These are phyloP conservation scores for Agrotis segetum DNA, from an alignment of 2,888 invertebrate genomes.

Conservation along the genomic window DNA sequence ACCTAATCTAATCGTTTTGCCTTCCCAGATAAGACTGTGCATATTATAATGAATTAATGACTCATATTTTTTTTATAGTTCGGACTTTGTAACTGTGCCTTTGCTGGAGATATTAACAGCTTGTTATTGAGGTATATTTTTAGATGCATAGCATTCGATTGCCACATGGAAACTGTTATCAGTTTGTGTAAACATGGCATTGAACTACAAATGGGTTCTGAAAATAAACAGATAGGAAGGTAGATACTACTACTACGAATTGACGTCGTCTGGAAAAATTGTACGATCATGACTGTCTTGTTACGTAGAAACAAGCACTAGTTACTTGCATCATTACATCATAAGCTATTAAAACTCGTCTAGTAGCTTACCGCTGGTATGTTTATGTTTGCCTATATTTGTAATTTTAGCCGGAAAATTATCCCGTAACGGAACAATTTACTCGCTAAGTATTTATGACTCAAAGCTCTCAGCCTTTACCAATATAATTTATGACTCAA, in stretches of 20 bases:
- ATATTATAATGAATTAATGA: conserved; percentile 28
- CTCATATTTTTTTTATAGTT: conserved; percentile 33
- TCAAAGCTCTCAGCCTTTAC: not conserved
- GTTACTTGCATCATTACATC: conserved; percentile 49
- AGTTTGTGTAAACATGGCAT: conserved; percentile 38
- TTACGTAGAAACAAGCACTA: conserved; percentile 23
- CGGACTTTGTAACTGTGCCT: conserved; percentile 41
- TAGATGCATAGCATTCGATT: conserved; percentile 17
- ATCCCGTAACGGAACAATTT: not conserved
- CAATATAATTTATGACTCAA: conserved; percentile 7
- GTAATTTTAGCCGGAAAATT: conserved; percentile 4
- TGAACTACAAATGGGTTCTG: conserved; percentile 25
- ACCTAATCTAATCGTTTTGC: conserved; percentile 42
- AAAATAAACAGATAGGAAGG: conserved; percentile 11
- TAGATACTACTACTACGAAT: not conserved
- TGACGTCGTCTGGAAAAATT: conserved; percentile 5
- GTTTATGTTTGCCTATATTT: conserved; percentile 6
- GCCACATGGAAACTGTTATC: conserved; percentile 35
- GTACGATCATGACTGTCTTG: conserved; percentile 13
- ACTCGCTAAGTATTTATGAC: not conserved
- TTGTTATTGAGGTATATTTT: conserved; percentile 32
- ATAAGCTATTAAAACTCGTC: conserved; percentile 39
- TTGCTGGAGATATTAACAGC: conserved; percentile 24
- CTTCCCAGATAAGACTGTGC: conserved; percentile 38
- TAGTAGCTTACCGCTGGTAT: conserved; percentile 4